Conservation (phyloP, 2,797 vertebrate species). For the Lepidocolaptes lacrymiger region DNA sequence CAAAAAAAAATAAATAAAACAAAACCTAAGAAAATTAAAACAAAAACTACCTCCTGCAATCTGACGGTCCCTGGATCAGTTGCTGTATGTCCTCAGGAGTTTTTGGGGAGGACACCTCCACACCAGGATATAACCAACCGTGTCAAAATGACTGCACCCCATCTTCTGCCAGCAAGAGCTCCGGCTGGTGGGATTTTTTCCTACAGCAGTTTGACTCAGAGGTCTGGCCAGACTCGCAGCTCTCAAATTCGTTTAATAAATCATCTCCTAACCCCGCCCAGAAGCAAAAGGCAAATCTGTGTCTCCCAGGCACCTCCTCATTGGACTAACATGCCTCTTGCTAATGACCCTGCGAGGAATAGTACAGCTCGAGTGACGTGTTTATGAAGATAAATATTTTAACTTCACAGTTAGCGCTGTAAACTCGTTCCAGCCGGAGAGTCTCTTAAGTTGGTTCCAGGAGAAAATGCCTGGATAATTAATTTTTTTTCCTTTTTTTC, state of each 20-base stretch:
- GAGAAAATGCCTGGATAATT: constrained; percentile 33
- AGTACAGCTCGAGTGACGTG: neutral
- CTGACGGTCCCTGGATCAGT: neutral
- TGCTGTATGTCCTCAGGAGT: neutral
- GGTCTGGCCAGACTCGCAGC: constrained; percentile 45
- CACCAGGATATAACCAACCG: neutral
- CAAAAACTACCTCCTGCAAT: constrained; percentile 14
- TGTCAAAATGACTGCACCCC: neutral
- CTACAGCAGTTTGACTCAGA: neutral
- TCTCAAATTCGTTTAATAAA: constrained; percentile 57
- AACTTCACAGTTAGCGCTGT: constrained; percentile 30
- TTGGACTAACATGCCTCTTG: constrained; percentile 43
- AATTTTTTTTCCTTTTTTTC: neutral
- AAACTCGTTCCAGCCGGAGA: constrained; percentile 17
- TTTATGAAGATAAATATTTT: constrained; percentile 64
- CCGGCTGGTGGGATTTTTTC: neutral
- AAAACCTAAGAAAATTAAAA: neutral
- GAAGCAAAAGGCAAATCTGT: constrained; percentile 61
- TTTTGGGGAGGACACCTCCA: neutral
- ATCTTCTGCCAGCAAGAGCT: neutral
- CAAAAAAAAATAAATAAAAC: neutral
- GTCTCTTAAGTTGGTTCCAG: constrained; percentile 35
- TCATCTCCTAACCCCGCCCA: constrained; percentile 56
- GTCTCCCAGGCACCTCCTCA: constrained; percentile 57
- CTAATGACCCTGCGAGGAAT: constrained; percentile 53